Base-by-base conservation (phyloP, 2,888 invertebrate genomes). In the Drosophila ochracea region DNA sequence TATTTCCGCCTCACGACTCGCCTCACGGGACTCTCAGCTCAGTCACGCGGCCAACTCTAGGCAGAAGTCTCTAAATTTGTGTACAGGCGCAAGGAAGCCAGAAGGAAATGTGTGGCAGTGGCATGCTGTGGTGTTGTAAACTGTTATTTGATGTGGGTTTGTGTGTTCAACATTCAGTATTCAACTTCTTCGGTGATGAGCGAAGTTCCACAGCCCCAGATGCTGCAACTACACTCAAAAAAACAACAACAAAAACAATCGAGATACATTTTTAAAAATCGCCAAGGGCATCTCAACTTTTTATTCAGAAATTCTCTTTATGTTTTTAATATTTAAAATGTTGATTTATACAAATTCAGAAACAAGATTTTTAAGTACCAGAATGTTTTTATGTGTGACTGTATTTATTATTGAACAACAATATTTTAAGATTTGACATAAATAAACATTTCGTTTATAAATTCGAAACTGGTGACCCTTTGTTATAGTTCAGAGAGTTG, bases 131-230 rank as follows among this genome's bases (percentile, higher is more conserved):
- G 78, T 72, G 82, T 74, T 76, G 87, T 84, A 85, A 85, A 87
- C 84, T 84, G 84, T 80, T 80, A 84, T 86, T 85, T 85, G 87
- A 84, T 85, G 84, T 85, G 86, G 85, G 84, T 84, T 78, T 66
- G 65, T 78, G 75, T 78, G 78, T 72, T 16, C 47, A 47, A 25
- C 16, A 47, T 47, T 47, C 75, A 65, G 70, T 70, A 53, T 64
- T 68, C 59, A 21, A 30, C 57, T 63, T 31, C 55, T 30, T 63
- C 47, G 58, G 21, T 58, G 52, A 59, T 54, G 53, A 63, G 52
- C 66, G 63, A 54, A 66, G 68, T 66, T 57, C 37, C 66, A 43
- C 58, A 68, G 65, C 25, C 55, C 82, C 82, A 82, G 73, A 70
- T 78, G 82, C 71, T n/a, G 30, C 30, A 30, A 30, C 10, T 52